phyloP scores from a whole-genome alignment of 2,113 vertebrate species.

The Tupaia chinensis region DNA sequence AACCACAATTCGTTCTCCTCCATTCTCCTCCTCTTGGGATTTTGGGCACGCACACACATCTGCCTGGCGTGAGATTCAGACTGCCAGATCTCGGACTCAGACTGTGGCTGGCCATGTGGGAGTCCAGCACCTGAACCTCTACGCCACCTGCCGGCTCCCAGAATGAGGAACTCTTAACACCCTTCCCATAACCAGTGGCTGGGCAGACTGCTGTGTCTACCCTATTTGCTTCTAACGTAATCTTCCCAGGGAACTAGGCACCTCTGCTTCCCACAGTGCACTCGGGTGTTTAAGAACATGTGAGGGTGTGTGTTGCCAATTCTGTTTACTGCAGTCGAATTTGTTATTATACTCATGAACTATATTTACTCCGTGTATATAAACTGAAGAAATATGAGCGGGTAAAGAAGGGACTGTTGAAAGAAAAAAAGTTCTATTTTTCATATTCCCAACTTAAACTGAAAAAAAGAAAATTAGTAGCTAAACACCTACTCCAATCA shows the following conservation, averaged over 20 bases:
- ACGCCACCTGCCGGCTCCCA: neutral
- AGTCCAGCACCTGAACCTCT: too few relatives aligned
- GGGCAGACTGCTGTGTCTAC: accelerated
- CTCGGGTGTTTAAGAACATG: neutral
- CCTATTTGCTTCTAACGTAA: neutral
- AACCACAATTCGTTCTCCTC: too few relatives aligned
- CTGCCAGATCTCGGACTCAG: too few relatives aligned
- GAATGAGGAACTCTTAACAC: neutral
- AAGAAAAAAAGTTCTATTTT: neutral
- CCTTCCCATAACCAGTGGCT: neutral
- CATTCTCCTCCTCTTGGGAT: too few relatives aligned
- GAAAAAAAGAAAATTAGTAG: neutral
- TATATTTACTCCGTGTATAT: neutral
- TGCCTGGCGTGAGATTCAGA: too few relatives aligned
- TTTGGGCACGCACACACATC: too few relatives aligned
- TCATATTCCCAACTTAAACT: neutral
- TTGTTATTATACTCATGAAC: neutral
- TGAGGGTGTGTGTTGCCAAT: neutral
- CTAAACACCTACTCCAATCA: neutral
- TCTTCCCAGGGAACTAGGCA: too few relatives aligned
- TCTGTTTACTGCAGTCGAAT: neutral
- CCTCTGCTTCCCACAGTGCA: neutral
- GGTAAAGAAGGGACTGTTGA: neutral
- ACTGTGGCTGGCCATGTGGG: too few relatives aligned
- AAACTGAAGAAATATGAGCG: neutral